phyloP scores from a whole-genome alignment of 2,113 vertebrate species.

The Sclerurus mexicanus region DNA sequence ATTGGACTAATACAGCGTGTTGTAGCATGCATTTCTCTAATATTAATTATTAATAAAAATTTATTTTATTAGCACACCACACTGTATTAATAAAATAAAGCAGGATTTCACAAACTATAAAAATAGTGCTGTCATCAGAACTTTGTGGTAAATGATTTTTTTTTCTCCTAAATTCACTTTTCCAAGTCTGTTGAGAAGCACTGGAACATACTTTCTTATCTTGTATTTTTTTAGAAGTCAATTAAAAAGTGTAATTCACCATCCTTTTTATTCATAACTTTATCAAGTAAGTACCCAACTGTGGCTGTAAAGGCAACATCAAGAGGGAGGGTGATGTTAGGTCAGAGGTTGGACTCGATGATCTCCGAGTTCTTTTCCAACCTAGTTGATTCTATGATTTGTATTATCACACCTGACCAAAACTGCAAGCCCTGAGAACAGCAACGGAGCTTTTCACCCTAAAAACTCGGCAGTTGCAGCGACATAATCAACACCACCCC shows the following conservation, averaged over 20 bases:
- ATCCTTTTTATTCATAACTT: background rate
- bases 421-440: background rate
- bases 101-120: background rate
- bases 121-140: background rate
- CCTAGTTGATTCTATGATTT: too few relatives aligned
- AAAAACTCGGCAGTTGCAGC: background rate
- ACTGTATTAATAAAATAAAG: background rate
- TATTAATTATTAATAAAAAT: background rate
- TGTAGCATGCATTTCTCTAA: background rate
- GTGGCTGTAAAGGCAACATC: background rate
- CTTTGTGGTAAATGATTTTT: background rate
- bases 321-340: background rate
- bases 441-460: background rate
- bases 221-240: background rate
- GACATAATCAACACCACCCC: background rate
- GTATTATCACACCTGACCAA: background rate
- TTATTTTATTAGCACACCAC: background rate
- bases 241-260: background rate
- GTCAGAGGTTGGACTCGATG: too few relatives aligned
- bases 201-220: background rate
- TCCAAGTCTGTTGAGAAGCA: background rate
- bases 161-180: background rate
- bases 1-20: background rate
- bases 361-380: too few relatives aligned
- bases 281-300: background rate